Percentiles rank a stretch among this genome's conserved stretches.
These are phyloP conservation scores for Sternotherus odoratus DNA, from an alignment of 2,797 vertebrate genomes.

Conservation along the genomic window DNA sequence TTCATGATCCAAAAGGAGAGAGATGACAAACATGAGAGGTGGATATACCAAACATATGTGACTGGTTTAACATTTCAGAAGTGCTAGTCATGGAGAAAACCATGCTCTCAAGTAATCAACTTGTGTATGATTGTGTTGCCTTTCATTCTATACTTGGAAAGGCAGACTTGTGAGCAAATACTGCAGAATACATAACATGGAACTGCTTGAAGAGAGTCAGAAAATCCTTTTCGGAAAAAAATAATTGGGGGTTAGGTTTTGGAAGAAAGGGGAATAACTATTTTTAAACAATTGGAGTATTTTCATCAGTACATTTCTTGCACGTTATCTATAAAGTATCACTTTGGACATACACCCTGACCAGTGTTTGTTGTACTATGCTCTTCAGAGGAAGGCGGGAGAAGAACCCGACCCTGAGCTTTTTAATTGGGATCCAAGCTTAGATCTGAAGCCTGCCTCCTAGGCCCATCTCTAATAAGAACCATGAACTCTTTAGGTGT, in stretches of 20 bases:
- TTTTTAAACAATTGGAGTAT: slow-evolving; percentile 11
- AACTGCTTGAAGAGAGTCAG: rapidly evolving
- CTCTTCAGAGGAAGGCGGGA: background rate
- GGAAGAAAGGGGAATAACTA: background rate
- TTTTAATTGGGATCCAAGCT: background rate
- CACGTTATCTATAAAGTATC: background rate
- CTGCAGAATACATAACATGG: background rate
- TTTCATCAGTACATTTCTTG: background rate
- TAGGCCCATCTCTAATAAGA: background rate
- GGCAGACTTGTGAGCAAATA: background rate
- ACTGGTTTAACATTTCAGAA: background rate
- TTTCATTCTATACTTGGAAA: background rate
- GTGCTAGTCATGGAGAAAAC: background rate
- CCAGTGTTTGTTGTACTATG: background rate
- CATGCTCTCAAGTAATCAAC: background rate
- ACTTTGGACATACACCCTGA: background rate
- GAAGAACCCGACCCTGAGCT: background rate
- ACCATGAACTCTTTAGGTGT: background rate
- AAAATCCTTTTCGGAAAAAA: background rate
- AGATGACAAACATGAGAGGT: background rate
- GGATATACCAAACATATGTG: rapidly evolving
- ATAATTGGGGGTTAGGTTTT: background rate
- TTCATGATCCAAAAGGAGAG: background rate
- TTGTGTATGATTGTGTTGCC: background rate
- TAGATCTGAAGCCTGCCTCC: background rate